Conservation (phyloP, 2,888 invertebrate species). For the Argyresthia albistria region DNA sequence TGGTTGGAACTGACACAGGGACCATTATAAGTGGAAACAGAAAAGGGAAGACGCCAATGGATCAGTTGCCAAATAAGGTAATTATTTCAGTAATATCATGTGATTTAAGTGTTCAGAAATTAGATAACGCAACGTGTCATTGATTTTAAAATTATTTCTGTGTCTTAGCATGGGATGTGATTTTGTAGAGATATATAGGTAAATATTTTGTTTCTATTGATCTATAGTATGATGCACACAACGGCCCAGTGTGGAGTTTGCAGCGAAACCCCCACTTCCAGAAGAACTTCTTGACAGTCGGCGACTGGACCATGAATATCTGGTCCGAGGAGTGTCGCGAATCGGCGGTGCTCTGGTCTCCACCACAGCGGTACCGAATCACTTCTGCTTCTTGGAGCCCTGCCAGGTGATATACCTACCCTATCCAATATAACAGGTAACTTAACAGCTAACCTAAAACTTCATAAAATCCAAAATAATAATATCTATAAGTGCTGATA, state of each 20-base stretch:
- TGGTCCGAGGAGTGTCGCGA: conserved; percentile 97
- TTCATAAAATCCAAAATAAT: too few relatives aligned
- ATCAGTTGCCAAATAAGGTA: conserved; percentile 75
- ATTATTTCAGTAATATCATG: background rate
- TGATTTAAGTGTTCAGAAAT: too few relatives aligned
- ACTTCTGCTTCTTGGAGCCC: conserved; percentile 90
- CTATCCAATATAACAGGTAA: too few relatives aligned
- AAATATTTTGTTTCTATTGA: too few relatives aligned
- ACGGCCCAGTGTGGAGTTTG: conserved; percentile 88
- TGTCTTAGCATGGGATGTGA: too few relatives aligned
- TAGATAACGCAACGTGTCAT: too few relatives aligned
- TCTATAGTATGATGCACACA: conserved; percentile 65
- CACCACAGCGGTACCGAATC: conserved; percentile 74
- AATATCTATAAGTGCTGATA: too few relatives aligned
- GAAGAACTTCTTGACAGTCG: conserved; percentile 94
- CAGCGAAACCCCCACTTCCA: conserved; percentile 93
- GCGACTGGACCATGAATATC: conserved; percentile 76
- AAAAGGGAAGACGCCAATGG: conserved; percentile 78
- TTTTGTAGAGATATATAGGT: too few relatives aligned
- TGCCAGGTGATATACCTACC: conserved; percentile 74
- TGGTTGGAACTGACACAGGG: conserved; percentile 80
- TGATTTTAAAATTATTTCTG: too few relatives aligned
- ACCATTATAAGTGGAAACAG: conserved; percentile 77
- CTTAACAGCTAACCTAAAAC: too few relatives aligned
- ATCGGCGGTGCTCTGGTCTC: conserved; percentile 91